Base-by-base conservation (phyloP, 2,113 vertebrate genomes). In the Herpetotheres cachinnans region DNA sequence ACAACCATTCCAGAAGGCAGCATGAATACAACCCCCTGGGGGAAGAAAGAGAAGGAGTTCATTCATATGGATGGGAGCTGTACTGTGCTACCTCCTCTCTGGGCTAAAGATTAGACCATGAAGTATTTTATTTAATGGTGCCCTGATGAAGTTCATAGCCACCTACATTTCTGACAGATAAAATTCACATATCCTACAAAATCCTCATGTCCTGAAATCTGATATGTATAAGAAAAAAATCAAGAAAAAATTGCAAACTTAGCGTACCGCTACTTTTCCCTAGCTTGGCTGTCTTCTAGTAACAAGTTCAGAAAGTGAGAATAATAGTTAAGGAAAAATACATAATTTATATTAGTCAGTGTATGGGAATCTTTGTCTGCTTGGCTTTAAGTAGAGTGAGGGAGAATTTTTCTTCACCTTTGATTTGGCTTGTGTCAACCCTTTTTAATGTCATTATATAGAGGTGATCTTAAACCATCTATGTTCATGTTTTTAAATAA, bases 11-110 rank as follows among this genome's bases (percentile, higher is more conserved):
- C 34, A 66, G 40, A 22, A n/a, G 38, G 18, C 10, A 72, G 27
- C 10, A 34, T 12, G 21, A 89, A 58, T 27, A 11, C 16, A 80
- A 10, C 10, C 5, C 4, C 6, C 6, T 0, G 0, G 9, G 25
- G n/a, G 19, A 72, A 10, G 17, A 36, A 36, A 38, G 17, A 40
- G 83, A 92, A 42, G 3, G 9, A 22, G 4, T 29, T 15, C 22
- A 24, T 54, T 62, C 9, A 12, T 16, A 9, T 34, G 27, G 8
- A 44, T 65, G 36, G n/a, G 16, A 82, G 15, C 10, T 70, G 6
- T 61, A 40, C 5, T 26, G 4, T 21, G 16, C 13, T 62, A 29
- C 13, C 16, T 79, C 8, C 42, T 72, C 19, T 67, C 52, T 54
- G 8, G 19, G 11, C 2, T 89, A 42, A 86, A 46, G 38, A 58